A percentile compares a stretch with the other conserved stretches of the same genome.
These are phyloP conservation scores for Habrosyne pyritoides DNA, from an alignment of 2,888 invertebrate species.

Conservation along the genomic window DNA sequence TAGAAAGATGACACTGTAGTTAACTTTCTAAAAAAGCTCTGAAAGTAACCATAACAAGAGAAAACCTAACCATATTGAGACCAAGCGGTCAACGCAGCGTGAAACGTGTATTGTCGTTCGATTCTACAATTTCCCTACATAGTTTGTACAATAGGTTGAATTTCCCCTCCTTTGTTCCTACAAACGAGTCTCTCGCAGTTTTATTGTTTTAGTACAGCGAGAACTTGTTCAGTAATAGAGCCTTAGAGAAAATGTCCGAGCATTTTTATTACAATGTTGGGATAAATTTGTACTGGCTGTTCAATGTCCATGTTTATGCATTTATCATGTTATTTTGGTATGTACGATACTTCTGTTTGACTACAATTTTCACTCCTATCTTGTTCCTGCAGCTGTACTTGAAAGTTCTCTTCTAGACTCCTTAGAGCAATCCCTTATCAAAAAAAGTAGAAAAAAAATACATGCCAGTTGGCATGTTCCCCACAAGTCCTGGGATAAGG, in stretches of 20 bases:
- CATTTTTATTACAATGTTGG: background rate
- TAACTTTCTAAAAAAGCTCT: too few species aligned
- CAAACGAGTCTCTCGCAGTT: background rate
- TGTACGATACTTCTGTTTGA: too few species aligned
- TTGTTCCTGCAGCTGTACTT: too few species aligned
- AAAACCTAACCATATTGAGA: background rate
- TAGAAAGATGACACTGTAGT: background rate
- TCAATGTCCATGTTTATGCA: background rate
- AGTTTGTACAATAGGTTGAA: background rate
- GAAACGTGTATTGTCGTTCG: background rate
- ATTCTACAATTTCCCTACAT: background rate
- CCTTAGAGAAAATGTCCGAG: background rate
- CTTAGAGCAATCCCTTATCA: too few species aligned
- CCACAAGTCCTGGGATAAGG: too few species aligned
- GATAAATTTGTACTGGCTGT: background rate
- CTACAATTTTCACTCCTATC: too few species aligned
- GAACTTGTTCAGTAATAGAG: background rate
- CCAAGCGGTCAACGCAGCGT: background rate
- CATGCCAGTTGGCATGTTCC: too few species aligned
- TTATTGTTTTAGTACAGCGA: background rate
- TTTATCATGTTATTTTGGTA: background rate
- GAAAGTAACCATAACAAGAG: background rate
- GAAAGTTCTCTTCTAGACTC: too few species aligned
- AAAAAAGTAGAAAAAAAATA: too few species aligned
- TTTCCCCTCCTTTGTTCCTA: background rate